These are phyloP conservation scores for Apis florea DNA, from an alignment of 1,140 invertebrate genomes.

Conservation along the genomic window DNA sequence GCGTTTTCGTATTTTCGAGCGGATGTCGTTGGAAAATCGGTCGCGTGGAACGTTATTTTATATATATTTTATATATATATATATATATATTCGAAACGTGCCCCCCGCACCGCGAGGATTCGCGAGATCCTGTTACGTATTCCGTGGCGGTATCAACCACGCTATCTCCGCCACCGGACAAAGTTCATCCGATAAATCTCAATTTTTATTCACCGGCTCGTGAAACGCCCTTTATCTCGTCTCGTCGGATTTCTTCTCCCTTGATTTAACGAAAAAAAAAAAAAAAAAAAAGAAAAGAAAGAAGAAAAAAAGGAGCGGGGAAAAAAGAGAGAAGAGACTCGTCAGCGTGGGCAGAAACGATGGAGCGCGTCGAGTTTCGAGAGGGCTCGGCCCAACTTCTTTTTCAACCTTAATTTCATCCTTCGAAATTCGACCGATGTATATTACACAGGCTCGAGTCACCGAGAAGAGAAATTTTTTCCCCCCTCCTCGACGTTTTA, in stretches of 20 bases:
- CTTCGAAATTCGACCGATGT: background rate
- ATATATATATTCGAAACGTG: slow-evolving; percentile 17
- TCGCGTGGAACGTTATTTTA: background rate
- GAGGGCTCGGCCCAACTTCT: background rate
- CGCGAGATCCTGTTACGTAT: slow-evolving; percentile 27
- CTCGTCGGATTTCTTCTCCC: background rate
- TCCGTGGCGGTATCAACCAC: background rate
- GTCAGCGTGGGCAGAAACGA: background rate
- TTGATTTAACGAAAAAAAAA: slow-evolving; percentile 31
- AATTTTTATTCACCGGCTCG: slow-evolving; percentile 36
- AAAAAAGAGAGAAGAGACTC: too few species aligned
- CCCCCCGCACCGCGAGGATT: background rate
- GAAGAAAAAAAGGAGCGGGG: background rate
- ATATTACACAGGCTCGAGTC: background rate
- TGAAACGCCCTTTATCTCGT: slow-evolving; percentile 32
- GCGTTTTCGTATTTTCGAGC: background rate
- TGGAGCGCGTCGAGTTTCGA: background rate
- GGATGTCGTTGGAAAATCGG: background rate
- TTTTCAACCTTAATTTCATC: slow-evolving; percentile 22
- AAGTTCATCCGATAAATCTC: slow-evolving; percentile 38
- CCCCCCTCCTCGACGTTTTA: background rate
- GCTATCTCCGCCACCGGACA: background rate
- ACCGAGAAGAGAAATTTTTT: background rate
- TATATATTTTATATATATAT: too few species aligned
- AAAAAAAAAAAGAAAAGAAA: background rate